Evolutionary conservation across 2,888 invertebrate genomes (phyloP).

Genomic region (Drosophila siamana): DNA sequence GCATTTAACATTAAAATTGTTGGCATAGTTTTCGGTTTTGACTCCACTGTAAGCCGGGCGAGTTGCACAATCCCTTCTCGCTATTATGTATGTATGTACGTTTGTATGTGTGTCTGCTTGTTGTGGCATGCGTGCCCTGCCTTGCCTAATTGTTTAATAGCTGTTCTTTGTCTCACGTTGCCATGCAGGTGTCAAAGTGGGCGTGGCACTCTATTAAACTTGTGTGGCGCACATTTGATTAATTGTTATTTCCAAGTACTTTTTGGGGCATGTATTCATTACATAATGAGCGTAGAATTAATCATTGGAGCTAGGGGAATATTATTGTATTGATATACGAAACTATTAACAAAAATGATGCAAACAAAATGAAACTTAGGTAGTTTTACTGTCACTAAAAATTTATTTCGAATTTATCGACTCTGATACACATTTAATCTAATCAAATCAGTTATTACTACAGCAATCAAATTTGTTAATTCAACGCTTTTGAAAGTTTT

Average conservation of each 20-base stretch:
- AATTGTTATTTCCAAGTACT: conserved; percentile 41
- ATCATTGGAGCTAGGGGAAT: background rate
- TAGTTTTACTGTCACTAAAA: too few species aligned
- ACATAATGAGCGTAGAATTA: background rate
- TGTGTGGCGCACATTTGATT: conserved; percentile 53
- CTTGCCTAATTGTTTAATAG: conserved; percentile 35
- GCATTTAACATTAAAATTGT: conserved; percentile 78
- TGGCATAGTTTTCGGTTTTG: conserved; percentile 68
- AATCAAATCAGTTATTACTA: too few species aligned
- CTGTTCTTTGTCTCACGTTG: conserved; percentile 32
- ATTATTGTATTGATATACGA: too few species aligned
- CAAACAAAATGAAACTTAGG: too few species aligned
- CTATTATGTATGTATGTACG: background rate
- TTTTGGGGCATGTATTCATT: background rate
- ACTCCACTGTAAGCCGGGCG: conserved; percentile 19
- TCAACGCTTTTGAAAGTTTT: too few species aligned
- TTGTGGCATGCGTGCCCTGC: conserved; percentile 30
- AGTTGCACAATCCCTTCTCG: conserved; percentile 6
- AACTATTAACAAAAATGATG: too few species aligned
- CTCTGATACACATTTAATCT: too few species aligned
- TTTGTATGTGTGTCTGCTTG: background rate
- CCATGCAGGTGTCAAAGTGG: conserved; percentile 52
- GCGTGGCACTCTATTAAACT: conserved; percentile 61
- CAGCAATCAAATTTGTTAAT: too few species aligned
- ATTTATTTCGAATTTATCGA: too few species aligned